Evolutionary conservation across 2,888 invertebrate genomes (phyloP).

Genomic region (Lomographa bimaculata): DNA sequence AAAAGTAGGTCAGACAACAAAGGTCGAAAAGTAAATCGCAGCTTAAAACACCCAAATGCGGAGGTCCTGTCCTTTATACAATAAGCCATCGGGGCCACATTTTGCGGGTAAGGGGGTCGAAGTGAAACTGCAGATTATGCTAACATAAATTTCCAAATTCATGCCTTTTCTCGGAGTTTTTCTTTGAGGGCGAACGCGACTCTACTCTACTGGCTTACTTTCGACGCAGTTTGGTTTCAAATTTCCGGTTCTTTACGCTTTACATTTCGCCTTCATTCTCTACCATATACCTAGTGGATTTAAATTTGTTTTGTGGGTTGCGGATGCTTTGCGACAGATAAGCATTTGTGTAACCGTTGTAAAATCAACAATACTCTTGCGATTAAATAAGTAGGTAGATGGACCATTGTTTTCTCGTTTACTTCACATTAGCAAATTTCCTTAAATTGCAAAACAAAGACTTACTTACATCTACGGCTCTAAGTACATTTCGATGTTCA

Average conservation of each 20-base stretch:
- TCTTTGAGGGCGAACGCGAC: slow-evolving; percentile 18
- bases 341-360: too few species aligned
- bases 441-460: too few species aligned
- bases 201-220: slow-evolving; percentile 25
- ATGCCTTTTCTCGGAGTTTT: slow-evolving; percentile 39
- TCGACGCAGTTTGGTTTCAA: slow-evolving; percentile 30
- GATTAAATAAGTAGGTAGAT: slow-evolving; percentile 1
- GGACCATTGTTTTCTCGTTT: slow-evolving; percentile 7
- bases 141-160: slow-evolving; percentile 52
- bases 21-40: slow-evolving; percentile 47
- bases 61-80: slow-evolving; percentile 40
- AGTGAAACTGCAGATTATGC: slow-evolving; percentile 53
- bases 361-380: too few species aligned
- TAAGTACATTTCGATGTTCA: slow-evolving; percentile 14
- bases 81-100: slow-evolving; percentile 44
- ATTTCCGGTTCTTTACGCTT: slow-evolving; percentile 26
- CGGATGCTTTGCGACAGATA: not conserved
- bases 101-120: slow-evolving; percentile 42
- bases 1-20: slow-evolving; percentile 52
- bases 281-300: slow-evolving; percentile 27
- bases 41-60: slow-evolving; percentile 47
- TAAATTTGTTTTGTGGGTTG: slow-evolving; percentile 1
- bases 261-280: slow-evolving; percentile 17
- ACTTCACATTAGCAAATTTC: too few species aligned
- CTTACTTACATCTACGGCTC: not conserved